These are phyloP conservation scores for Drosophila fulvimacula DNA, from an alignment of 2,888 invertebrate species.

Conservation along the genomic window DNA sequence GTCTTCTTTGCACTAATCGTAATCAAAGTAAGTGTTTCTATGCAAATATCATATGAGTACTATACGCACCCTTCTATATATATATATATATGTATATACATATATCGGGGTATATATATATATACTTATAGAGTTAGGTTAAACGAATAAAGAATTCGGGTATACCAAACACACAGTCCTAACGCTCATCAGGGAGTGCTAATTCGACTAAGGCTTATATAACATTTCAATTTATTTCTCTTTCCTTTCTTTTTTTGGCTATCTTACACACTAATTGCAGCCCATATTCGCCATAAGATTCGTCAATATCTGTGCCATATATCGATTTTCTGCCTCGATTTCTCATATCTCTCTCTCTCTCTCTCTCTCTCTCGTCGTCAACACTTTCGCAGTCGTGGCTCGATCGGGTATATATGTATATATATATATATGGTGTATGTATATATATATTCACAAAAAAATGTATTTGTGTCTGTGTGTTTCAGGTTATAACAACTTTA, in stretches of 20 bases:
- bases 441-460: slow-evolving; percentile 1
- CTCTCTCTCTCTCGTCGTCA: slow-evolving; percentile 1
- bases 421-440: not conserved
- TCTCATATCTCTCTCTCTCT: no score
- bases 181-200: slow-evolving; percentile 15
- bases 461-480: not conserved
- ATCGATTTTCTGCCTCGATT: slow-evolving; percentile 5
- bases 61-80: not conserved
- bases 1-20: slow-evolving; percentile 12
- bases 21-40: slow-evolving; percentile 17
- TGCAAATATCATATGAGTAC: not conserved
- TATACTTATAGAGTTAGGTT: not conserved
- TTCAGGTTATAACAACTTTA: slow-evolving; percentile 19
- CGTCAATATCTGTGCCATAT: slow-evolving; percentile 22
- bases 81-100: not conserved
- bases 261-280: slow-evolving; percentile 32
- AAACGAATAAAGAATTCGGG: not conserved
- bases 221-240: slow-evolving; percentile 8
- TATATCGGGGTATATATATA: slow-evolving; percentile 2
- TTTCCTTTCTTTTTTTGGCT: slow-evolving; percentile 6
- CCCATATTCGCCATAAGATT: slow-evolving; percentile 21
- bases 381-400: slow-evolving; percentile 49
- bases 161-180: slow-evolving; percentile 12
- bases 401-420: slow-evolving; percentile 13
- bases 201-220: slow-evolving; percentile 19